Conservation (phyloP, 2,888 invertebrate species). For the Pheosia gnoma region DNA sequence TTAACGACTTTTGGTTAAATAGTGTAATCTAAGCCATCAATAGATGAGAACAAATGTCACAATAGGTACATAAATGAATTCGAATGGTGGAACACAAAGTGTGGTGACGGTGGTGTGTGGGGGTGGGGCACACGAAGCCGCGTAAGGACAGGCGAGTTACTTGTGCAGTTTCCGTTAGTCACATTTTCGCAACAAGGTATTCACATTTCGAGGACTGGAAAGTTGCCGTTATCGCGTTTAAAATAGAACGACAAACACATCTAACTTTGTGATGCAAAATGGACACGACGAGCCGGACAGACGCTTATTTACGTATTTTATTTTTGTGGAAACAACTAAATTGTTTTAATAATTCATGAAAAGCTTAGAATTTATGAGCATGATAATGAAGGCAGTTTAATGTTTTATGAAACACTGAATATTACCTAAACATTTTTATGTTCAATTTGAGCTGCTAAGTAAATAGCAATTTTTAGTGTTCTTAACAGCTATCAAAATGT, state of each 20-base stretch:
- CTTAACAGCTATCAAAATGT: too few species aligned
- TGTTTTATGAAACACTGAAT: slow-evolving; percentile 8
- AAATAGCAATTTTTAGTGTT: too few species aligned
- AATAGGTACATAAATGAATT: too few species aligned
- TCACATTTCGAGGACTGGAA: slow-evolving; percentile 83
- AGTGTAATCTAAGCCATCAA: too few species aligned
- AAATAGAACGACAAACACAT: slow-evolving; percentile 82
- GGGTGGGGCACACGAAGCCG: slow-evolving; percentile 36
- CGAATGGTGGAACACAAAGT: background rate
- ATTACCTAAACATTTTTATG: background rate
- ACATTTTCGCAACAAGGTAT: slow-evolving; percentile 84
- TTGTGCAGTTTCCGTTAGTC: slow-evolving; percentile 83
- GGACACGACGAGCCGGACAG: slow-evolving; percentile 64
- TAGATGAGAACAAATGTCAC: too few species aligned
- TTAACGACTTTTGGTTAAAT: too few species aligned
- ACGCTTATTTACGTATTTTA: slow-evolving; percentile 47
- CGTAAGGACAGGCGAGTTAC: slow-evolving; percentile 73
- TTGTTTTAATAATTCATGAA: slow-evolving; percentile 28
- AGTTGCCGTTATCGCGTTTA: slow-evolving; percentile 83
- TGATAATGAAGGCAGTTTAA: slow-evolving; percentile 14
- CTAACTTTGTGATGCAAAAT: slow-evolving; percentile 82
- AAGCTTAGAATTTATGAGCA: slow-evolving; percentile 20
- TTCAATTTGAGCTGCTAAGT: background rate
- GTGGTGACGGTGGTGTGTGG: background rate
- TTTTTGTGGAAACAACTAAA: slow-evolving; percentile 40